Evolutionary conservation across 2,113 vertebrate genomes (phyloP), one percentile per base, ranked within the genome.

Genomic region (Brachypteracias leptosomus): DNA sequence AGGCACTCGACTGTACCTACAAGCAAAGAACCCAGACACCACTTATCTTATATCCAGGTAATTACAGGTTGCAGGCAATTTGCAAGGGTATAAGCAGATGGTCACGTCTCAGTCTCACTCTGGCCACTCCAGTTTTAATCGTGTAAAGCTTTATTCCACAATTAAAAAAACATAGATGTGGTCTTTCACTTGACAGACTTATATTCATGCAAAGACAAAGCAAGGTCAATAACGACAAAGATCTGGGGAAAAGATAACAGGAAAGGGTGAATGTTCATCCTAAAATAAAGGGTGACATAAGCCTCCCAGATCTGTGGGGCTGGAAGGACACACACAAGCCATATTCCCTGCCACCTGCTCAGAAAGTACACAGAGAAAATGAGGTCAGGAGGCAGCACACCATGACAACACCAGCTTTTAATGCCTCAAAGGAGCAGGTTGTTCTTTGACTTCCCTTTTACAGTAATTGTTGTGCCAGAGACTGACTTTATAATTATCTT

Each of bases 401-500:
- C 89, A 70, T 76, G 47, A 78, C 0, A 0, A 58, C 61, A 78
- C 24, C 49, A 68, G 38, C 67, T 90, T 93, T 70, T n/a, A 59
- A 13, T 59, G 55, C 40, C 90, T 92, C 80, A 54, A 17, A 93
- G 79, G 79, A 90, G 21, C 35, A 90, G 21, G 10, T 1, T 44
- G 33, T 38, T 85, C 75, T 79, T 55, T 85, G 31, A 58, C 33
- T 83, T 62, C 28, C 33, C 52, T 75, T 92, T 75, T 29, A 76
- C 52, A 79, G 54, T 29, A 89, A 57, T 20, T 76, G 46, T 46
- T 42, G 26, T 66, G 79, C 88, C 72, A 72, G 42, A 84, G 68
- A 86, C 61, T 77, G 74, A 70, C 54, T 96, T 85, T 6, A 58
- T 89, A 96, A 95, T 93, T 89, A 93, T 47, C 82, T 74, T 55